These are phyloP conservation scores for Serinus canaria DNA, from an alignment of 2,113 vertebrate species.

Conservation along the genomic window DNA sequence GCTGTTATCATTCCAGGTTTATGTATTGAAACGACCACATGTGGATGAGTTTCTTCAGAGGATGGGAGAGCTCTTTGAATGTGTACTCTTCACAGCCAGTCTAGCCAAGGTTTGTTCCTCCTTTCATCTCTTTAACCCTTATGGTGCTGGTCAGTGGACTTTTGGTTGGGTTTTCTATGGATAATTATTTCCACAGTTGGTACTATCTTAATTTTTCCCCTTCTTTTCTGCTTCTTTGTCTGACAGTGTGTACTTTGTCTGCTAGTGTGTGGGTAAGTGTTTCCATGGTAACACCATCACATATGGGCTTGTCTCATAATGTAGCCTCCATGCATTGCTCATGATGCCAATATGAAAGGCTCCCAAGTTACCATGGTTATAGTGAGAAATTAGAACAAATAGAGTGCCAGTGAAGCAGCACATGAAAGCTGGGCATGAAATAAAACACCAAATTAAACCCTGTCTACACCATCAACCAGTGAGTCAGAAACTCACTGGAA, in stretches of 20 bases:
- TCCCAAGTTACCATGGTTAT: conserved; percentile 73
- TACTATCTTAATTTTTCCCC: conserved; percentile 58
- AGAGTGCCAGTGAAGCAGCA: conserved; percentile 4
- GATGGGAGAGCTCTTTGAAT: conserved; percentile 97
- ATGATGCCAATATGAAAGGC: conserved; percentile 72
- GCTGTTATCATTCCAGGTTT: conserved; percentile 78
- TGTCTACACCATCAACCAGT: not conserved
- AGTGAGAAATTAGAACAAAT: conserved; percentile 61
- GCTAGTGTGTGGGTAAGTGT: conserved; percentile 75
- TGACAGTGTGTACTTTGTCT: conserved; percentile 71
- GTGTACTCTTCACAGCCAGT: conserved; percentile 96
- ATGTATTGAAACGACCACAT: conserved; percentile 93
- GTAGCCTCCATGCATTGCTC: conserved; percentile 74
- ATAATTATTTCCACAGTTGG: conserved; percentile 1
- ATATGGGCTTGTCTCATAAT: conserved; percentile 71
- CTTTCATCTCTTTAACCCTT: not conserved
- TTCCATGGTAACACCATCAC: conserved; percentile 75
- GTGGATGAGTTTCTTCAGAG: conserved; percentile 97
- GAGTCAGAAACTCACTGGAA: not conserved
- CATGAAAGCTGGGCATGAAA: conserved; percentile 52
- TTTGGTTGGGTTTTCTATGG: conserved; percentile 43
- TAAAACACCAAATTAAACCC: not conserved
- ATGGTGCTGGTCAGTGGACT: not conserved
- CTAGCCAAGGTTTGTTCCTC: conserved; percentile 87
- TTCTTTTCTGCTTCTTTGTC: conserved; percentile 71